A percentile compares a stretch with the other conserved stretches of the same genome.
Evolutionary conservation across 37 sponge, comb jelly and placozoan genomes (phyloP).

Genomic region (Bolinopsis microptera): DNA sequence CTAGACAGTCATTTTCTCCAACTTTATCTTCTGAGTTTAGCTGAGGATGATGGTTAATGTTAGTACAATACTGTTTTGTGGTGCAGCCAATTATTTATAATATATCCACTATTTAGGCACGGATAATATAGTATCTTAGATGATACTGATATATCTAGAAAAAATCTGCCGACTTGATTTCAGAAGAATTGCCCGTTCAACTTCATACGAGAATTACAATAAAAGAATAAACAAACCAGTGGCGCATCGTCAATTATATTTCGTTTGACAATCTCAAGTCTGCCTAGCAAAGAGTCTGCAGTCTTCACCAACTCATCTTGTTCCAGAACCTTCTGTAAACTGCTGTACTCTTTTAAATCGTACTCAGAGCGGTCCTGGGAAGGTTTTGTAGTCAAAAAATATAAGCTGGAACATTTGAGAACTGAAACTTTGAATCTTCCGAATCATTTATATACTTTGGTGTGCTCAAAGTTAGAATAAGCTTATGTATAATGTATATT

Average conservation of each 20-base stretch:
- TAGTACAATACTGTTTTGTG: no score
- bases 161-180: no score
- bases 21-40: neutral
- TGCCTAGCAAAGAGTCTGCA: conserved; percentile 8
- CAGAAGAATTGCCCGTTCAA: no score
- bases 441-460: neutral
- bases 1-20: conserved; percentile 59
- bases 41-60: neutral
- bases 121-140: no score
- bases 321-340: conserved; percentile 29
- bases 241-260: conserved; percentile 32
- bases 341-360: conserved; percentile 24
- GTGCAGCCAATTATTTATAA: neutral
- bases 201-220: neutral
- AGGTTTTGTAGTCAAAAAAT: neutral
- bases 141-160: no score
- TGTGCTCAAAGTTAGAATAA: neutral
- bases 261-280: conserved; percentile 30
- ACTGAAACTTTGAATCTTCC: neutral
- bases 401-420: neutral
- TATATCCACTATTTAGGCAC: neutral
- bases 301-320: conserved; percentile 41
- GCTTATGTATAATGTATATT: no score
- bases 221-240: neutral
- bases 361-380: conserved; percentile 40